Conservation (phyloP, 2,113 vertebrate species). For the Craseonycteris thonglongyai region DNA sequence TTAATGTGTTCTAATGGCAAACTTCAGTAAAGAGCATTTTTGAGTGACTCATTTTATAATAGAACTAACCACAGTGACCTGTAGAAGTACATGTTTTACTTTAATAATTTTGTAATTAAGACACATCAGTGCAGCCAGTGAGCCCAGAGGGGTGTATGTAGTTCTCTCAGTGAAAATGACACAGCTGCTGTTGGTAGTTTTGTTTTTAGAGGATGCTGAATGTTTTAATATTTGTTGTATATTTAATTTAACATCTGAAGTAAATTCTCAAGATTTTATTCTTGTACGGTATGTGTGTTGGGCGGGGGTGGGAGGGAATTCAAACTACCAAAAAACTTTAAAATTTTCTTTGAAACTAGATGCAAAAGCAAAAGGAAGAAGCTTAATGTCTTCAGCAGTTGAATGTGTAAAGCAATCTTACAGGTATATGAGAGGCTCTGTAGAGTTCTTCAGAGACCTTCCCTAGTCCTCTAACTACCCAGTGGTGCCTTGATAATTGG, state of each 20-base stretch:
- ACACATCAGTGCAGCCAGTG: not conserved
- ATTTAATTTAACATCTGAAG: not conserved
- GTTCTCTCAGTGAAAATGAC: not conserved
- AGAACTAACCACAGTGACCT: not conserved
- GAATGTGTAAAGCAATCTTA: not conserved
- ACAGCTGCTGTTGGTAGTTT: not conserved
- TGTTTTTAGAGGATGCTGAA: not conserved
- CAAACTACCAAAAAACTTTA: not conserved
- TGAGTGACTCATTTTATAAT: not conserved
- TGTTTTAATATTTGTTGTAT: not conserved
- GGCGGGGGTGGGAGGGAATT: not conserved
- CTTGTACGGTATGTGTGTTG: too few relatives aligned
- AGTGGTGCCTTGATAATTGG: rapidly evolving
- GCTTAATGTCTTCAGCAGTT: not conserved
- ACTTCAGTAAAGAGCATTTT: not conserved
- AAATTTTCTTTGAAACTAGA: not conserved
- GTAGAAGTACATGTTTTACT: not conserved
- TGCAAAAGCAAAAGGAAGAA: not conserved
- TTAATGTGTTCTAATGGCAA: not conserved
- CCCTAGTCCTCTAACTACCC: too few relatives aligned
- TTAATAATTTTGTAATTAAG: not conserved
- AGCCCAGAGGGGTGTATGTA: not conserved
- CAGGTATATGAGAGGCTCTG: not conserved
- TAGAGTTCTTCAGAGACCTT: rapidly evolving
- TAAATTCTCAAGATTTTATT: not conserved